Conservation (phyloP, 92 coral and sea anemone species). For the Plumapathes pennacea region DNA sequence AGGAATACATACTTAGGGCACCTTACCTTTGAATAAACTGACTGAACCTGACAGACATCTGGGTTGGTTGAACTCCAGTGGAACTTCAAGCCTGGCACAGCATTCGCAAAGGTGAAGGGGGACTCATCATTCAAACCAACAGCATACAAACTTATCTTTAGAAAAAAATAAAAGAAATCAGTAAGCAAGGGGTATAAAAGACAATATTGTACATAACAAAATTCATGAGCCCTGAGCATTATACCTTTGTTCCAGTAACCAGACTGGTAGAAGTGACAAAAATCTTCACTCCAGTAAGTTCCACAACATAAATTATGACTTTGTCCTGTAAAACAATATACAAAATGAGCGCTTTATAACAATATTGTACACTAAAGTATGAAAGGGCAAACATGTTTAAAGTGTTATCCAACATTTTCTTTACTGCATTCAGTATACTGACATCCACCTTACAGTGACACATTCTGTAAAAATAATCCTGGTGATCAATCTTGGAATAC, state of each 20-base stretch:
- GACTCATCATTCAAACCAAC: conserved; percentile 82
- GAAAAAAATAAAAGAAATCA: background rate
- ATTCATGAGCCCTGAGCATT: no score
- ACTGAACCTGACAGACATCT: conserved; percentile 92
- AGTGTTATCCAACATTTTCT: no score
- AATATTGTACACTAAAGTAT: no score
- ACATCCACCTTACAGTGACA: no score
- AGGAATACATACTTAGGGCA: no score
- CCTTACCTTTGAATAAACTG: conserved; percentile 80
- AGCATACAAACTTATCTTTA: conserved; percentile 79
- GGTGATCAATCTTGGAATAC: no score
- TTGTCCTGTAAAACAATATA: conserved; percentile 58
- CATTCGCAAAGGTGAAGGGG: conserved; percentile 86
- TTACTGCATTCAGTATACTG: no score
- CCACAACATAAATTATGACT: conserved; percentile 79
- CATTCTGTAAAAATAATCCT: no score
- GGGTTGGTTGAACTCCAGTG: conserved; percentile 88
- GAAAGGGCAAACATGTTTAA: no score
- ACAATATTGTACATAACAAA: no score
- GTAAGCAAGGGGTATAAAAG: background rate
- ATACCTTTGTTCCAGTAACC: conserved; percentile 93
- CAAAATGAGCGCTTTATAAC: background rate
- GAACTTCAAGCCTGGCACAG: conserved; percentile 84
- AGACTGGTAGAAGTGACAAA: conserved; percentile 89
- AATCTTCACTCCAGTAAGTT: conserved; percentile 79